Evolutionary conservation across 2,797 vertebrate species (phyloP).

Genomic region (Rhinella marina): DNA sequence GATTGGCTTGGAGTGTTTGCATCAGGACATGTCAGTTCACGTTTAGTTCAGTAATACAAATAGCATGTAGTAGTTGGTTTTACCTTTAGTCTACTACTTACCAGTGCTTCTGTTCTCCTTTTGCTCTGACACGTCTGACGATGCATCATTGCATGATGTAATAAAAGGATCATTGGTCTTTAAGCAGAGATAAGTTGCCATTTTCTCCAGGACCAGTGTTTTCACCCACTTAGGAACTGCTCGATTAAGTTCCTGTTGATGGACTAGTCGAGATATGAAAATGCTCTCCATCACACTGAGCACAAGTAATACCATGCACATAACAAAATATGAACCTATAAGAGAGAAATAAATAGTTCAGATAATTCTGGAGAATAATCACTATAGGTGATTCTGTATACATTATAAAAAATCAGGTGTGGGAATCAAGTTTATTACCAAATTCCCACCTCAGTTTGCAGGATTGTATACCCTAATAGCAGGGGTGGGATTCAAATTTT

Average conservation of each 20-base stretch:
- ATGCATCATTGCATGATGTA: conserved; percentile 64
- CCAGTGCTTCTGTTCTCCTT: conserved; percentile 80
- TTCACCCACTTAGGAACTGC: conserved; percentile 88
- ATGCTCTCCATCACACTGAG: conserved; percentile 94
- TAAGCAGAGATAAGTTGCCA: conserved; percentile 82
- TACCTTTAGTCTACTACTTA: conserved; percentile 65
- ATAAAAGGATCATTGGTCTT: conserved; percentile 74
- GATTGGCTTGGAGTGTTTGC: not conserved
- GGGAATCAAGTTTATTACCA: too few species aligned
- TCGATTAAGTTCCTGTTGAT: conserved; percentile 90
- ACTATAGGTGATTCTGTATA: not conserved
- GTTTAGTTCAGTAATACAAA: not conserved
- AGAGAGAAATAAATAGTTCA: not conserved
- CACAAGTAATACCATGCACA: conserved; percentile 96
- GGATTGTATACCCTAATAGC: too few species aligned
- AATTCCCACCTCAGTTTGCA: too few species aligned
- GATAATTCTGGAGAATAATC: not conserved
- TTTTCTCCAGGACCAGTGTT: conserved; percentile 82
- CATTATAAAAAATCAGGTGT: too few species aligned
- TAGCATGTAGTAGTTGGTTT: not conserved
- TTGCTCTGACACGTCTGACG: conserved; percentile 70
- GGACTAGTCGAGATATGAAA: conserved; percentile 89
- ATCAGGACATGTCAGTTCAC: not conserved
- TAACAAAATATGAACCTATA: conserved; percentile 91
- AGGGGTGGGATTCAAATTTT: too few species aligned